Base-by-base conservation (phyloP, 2,888 invertebrate genomes). In the Drosophila nigritarsus region DNA sequence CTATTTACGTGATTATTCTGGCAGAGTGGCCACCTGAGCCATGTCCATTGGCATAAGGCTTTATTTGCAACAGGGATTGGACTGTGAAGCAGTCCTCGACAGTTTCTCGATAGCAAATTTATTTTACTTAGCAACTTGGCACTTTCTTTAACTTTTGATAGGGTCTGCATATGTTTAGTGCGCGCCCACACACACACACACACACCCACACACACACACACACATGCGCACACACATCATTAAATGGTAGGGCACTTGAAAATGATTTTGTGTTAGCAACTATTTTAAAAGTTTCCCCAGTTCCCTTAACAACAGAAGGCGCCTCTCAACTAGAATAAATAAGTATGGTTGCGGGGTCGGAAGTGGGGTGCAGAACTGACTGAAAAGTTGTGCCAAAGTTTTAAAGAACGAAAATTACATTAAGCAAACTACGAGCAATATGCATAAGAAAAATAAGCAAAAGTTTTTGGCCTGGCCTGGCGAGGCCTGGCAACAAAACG, bases 261-360 rank as follows among this genome's bases (percentile, higher is more conserved):
- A 89, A 82, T 86, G 85, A 84, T 87, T 84, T 84, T 84, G 82
- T 76, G 78, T 75, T 74, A 73, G 75, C 65, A 89, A 86, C 87
- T 86, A 89, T 86, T 89, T 77, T 82, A 87, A 86, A 86, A 75
- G 89, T 84, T 77, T 51, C 61, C 51, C 59, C 54, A 54, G 70
- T 65, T 73, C 80, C 74, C 74, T 64, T 24, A 59, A 49, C 65
- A 63, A 58, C 68, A 54, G 63, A 30, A 45, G 32, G 69, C 40
- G 51, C 38, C 62, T 62, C 54, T 29, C 27, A n/a, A 29, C 45
- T 42, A 49, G 36, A 32, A 67, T 75, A 79, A 67, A 79, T 75
- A 75, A 62, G 40, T 66, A 59, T 24, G 18, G 8, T 8, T 18
- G 13, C 13, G 40, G 27, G 60, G 68, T 20, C 20, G 27, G n/a